Percentiles rank a stretch among this genome's conserved stretches.
Evolutionary conservation across 92 coral and sea anemone species (phyloP).

Genomic region (Parazoanthus darwini): DNA sequence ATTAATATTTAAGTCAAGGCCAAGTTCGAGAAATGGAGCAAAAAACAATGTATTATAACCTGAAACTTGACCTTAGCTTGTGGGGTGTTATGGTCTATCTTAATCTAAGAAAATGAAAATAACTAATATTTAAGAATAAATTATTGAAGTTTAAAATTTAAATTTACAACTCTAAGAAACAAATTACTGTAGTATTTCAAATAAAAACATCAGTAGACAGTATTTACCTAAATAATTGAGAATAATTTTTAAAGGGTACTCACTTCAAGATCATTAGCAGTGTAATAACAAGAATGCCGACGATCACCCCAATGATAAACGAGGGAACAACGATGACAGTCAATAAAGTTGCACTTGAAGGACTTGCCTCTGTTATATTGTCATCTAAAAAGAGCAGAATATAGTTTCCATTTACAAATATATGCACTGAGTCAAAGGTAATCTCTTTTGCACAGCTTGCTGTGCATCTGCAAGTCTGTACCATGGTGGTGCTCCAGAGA

Average conservation of each 20-base stretch:
- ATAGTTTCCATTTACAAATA: background rate
- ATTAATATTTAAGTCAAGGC: too few species aligned
- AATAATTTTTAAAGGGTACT: background rate
- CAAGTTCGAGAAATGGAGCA: too few species aligned
- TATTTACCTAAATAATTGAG: too few species aligned
- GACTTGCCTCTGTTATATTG: slow-evolving; percentile 58
- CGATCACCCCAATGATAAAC: slow-evolving; percentile 73
- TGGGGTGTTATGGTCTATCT: too few species aligned
- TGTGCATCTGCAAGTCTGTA: background rate
- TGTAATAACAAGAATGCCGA: slow-evolving; percentile 73
- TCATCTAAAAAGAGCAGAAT: slow-evolving; percentile 50
- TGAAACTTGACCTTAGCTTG: too few species aligned
- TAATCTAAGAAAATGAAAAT: too few species aligned
- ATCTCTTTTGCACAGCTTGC: background rate
- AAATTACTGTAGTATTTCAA: too few species aligned
- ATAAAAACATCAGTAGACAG: too few species aligned
- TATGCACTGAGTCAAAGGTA: background rate
- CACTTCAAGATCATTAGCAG: slow-evolving; percentile 74
- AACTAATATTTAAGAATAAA: too few species aligned
- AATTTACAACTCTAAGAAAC: too few species aligned
- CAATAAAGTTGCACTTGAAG: slow-evolving; percentile 65
- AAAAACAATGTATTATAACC: too few species aligned
- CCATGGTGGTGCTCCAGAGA: background rate
- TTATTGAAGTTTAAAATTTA: too few species aligned
- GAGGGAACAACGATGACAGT: slow-evolving; percentile 67